A percentile compares a stretch with the other conserved stretches of the same genome.
These are phyloP conservation scores for Papilio gigon DNA, from an alignment of 2,888 invertebrate genomes.

Conservation along the genomic window DNA sequence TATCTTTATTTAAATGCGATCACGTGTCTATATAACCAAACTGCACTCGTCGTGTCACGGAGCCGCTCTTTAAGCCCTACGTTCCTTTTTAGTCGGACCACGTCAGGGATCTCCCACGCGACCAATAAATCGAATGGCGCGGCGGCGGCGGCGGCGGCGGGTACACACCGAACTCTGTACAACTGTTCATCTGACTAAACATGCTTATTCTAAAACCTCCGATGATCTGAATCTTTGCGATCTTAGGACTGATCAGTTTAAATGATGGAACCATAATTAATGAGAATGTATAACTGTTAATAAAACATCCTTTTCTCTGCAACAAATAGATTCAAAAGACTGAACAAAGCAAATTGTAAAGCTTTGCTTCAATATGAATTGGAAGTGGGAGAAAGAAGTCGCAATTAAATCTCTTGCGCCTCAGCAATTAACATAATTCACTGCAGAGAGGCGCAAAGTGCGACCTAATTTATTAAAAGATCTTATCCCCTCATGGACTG, in stretches of 20 bases:
- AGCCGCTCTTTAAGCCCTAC: constrained; percentile 11
- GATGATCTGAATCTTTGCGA: background rate
- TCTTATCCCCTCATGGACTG: constrained; percentile 23
- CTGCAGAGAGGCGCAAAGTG: constrained; percentile 18
- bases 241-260: background rate
- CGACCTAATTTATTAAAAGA: constrained; percentile 35
- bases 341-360: constrained; percentile 14
- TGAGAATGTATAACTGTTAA: background rate
- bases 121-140: constrained; percentile 14
- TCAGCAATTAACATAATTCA: constrained; percentile 36
- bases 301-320: background rate
- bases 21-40: background rate
- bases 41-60: background rate
- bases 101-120: constrained; percentile 21
- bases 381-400: constrained; percentile 2
- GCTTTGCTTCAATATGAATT: constrained; percentile 18
- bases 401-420: constrained; percentile 28
- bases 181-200: no score
- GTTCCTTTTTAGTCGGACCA: constrained; percentile 11
- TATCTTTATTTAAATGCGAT: no score
- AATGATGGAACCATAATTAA: background rate
- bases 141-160: no score
- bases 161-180: background rate
- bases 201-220: no score
- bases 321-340: constrained; percentile 9